Evolutionary conservation across 1,140 invertebrate species (phyloP).

Genomic region (Eueides isabella): DNA sequence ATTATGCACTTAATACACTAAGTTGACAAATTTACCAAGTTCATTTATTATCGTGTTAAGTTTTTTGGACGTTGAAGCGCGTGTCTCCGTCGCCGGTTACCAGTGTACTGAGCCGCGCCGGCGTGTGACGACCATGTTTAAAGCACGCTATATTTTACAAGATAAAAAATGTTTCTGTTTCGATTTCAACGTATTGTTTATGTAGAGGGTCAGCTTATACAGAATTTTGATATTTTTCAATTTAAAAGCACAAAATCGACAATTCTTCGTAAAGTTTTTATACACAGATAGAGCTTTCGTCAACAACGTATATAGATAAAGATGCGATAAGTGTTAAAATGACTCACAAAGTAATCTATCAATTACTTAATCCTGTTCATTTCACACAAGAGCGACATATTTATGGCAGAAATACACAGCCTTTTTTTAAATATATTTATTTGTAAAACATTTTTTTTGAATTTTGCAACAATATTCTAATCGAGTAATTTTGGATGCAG

Average conservation of each 20-base stretch:
- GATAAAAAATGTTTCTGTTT: slow-evolving; percentile 69
- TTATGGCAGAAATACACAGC: too few species aligned
- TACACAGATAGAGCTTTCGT: neutral
- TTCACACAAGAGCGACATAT: neutral
- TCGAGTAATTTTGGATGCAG: neutral
- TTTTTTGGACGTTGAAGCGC: slow-evolving; percentile 52
- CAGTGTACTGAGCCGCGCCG: slow-evolving; percentile 67
- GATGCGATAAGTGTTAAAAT: neutral
- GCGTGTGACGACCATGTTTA: slow-evolving; percentile 70
- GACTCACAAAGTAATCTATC: neutral
- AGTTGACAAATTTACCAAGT: slow-evolving; percentile 26
- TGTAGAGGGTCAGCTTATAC: slow-evolving; percentile 43
- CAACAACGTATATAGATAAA: neutral
- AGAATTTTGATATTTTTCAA: slow-evolving; percentile 18
- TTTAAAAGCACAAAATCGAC: slow-evolving; percentile 9
- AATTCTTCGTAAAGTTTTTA: neutral
- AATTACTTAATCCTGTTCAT: neutral
- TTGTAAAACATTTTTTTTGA: too few species aligned
- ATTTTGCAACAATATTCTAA: too few species aligned
- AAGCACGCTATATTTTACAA: slow-evolving; percentile 65
- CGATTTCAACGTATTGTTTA: slow-evolving; percentile 60
- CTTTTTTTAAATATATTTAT: too few species aligned
- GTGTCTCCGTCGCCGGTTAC: slow-evolving; percentile 63
- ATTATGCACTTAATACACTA: slow-evolving; percentile 38
- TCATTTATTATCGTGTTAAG: slow-evolving; percentile 43